Base-by-base conservation (phyloP, 1,140 invertebrate genomes). In the Meloidogyne floridensis region DNA sequence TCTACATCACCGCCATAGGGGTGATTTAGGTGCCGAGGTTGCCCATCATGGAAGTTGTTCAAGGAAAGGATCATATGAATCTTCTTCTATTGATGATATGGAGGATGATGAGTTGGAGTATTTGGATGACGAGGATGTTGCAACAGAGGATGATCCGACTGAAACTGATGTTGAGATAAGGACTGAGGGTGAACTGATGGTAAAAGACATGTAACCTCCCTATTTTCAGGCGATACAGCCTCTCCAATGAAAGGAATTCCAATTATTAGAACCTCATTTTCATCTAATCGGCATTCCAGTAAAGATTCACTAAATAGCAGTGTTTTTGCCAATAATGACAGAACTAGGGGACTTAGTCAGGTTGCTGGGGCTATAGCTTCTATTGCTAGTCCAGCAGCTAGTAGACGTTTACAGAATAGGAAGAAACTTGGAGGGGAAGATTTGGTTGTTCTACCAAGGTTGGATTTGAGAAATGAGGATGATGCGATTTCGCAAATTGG, bases 51-150 rank as follows among this genome's bases (percentile, higher is more conserved):
- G 43, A 74, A 54, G 72, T n/a, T 47, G 72, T 54, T 74, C 72
- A 51, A 47, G 72, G 0, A 72, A 59, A 73, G 53, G 32, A 11
- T 75, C 69, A 10, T 47, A 80, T 42, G 80, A 80, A n/a, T 84
- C 82, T 20, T 75, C 47, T 20, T 89, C 88, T 10, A 84, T 87
- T 3, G 80, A 82, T 76, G 81, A 69, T 51, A 72, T 69, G 20
- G 77, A 89, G 65, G 87, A 89, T 43, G 89, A 90, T 59, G 88
- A 89, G 51, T 54, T 89, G 5, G 87, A 88, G 53, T 89, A 87
- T 65, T 73, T 88, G n/a, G 87, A 88, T 56, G 88, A 88, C 13
- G 87, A 89, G 13, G 83, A 87, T 20, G 87, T 90, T 72, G 86
- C 83, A 7, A 83, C 74, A 47, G 80, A 82, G 15, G 87, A 77